phyloP scores from a whole-genome alignment of 2,888 invertebrate species.

The Xanthorhoe designata region DNA sequence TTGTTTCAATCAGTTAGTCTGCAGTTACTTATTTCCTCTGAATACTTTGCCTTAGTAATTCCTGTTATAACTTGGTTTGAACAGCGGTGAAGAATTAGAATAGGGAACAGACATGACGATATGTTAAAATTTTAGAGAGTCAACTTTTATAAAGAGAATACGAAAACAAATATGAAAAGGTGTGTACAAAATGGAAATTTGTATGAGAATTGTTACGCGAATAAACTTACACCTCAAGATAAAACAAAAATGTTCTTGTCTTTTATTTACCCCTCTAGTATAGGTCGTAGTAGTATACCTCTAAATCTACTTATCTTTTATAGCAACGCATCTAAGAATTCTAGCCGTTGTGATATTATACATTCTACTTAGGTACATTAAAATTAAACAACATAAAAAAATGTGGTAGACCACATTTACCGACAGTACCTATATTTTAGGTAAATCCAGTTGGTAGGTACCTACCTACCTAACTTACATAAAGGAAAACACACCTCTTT shows the following conservation, averaged over 20 bases:
- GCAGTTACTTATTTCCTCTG: conserved; percentile 74
- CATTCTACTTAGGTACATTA: no score
- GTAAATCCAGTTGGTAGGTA: no score
- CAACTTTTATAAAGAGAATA: conserved; percentile 84
- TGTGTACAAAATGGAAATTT: conserved; percentile 86
- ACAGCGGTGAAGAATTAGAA: conserved; percentile 82
- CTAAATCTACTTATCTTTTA: background rate
- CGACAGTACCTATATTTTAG: no score
- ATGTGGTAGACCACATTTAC: no score
- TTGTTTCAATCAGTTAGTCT: conserved; percentile 70
- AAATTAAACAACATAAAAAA: no score
- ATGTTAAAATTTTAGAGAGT: conserved; percentile 85
- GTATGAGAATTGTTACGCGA: conserved; percentile 86
- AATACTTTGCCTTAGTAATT: conserved; percentile 77
- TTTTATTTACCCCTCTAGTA: conserved; percentile 68
- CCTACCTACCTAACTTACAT: no score
- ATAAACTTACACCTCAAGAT: conserved; percentile 86
- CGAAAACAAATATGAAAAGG: conserved; percentile 82
- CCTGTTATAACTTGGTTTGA: conserved; percentile 75
- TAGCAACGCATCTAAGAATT: background rate
- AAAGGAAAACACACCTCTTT: no score
- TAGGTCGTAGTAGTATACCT: no score
- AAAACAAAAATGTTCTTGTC: conserved; percentile 73
- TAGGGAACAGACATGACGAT: conserved; percentile 85
- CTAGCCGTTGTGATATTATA: background rate